Evolutionary conservation across 2,888 invertebrate species (phyloP), one percentile per base, ranked within the genome.

Genomic region (Patella pellucida): DNA sequence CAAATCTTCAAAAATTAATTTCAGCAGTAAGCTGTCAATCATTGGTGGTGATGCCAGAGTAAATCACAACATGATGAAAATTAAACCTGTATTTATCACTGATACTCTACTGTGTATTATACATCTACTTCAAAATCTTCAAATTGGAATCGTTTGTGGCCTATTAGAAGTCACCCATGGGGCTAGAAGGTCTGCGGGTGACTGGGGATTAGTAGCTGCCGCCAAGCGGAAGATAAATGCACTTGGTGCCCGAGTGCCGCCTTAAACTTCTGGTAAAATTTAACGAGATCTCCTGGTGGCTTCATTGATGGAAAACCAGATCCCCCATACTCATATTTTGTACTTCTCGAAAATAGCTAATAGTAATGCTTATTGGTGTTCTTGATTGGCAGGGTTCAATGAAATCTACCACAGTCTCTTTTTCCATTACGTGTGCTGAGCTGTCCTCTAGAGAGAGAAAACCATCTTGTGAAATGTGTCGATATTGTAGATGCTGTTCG

Each of bases 321-420:
- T 23, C 62, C 19, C 62, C 62, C 62, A 23, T 23, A 62, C 62
- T 23, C 19, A 62, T 12, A n/a, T 23, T n/a, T 23, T 62, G 62
- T 62, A 41, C 41, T 9, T 41, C 9, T 41, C 7, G 9, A 41
- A 41, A 9, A 41, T 41, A 62, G 62, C 62, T 62, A 62, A 16
- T 62, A 19, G 19, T 23, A 41, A 41, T 41, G 41, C 41, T 41
- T 41, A 23, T 62, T 62, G 19, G 23, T 23, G 62, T 62, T 23
- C 62, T 62, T 62, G 62, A 62, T 62, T 62, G 62, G 19, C 23
- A 62, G 62, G 62, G 62, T 62, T 62, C 62, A 62, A 41, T 41
- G 41, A 41, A 41, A 41, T 41, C 7, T 41, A 41, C 41, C 41
- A 41, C 41, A 41, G 4, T 41, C 41, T 41, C 41, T 41, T 41